phyloP scores from a whole-genome alignment of 2,797 vertebrate genomes.

The Prionace glauca region DNA sequence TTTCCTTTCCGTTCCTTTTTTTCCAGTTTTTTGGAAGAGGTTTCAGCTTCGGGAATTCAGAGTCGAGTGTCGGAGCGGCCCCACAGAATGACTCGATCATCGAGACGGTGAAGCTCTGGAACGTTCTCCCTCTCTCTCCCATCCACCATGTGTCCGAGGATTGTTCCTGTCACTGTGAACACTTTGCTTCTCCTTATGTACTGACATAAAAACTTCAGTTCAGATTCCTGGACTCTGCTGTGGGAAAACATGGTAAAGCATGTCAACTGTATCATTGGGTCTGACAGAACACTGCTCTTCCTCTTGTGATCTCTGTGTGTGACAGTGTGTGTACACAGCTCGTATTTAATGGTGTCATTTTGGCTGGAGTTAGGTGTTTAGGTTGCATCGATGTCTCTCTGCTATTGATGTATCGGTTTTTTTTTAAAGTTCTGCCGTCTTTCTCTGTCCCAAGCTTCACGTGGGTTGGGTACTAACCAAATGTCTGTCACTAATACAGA shows the following conservation, averaged over 20 bases:
- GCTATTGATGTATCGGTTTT: not conserved
- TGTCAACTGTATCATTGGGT: not conserved
- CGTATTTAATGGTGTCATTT: not conserved
- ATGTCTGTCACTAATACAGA: no score
- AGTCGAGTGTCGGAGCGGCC: constrained; percentile 49
- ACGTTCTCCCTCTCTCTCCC: constrained; percentile 43
- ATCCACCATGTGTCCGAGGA: constrained; percentile 50
- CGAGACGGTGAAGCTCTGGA: constrained; percentile 47
- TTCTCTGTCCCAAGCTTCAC: no score
- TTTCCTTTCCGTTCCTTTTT: not conserved
- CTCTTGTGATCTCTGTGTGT: not conserved
- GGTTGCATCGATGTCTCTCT: not conserved
- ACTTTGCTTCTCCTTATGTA: not conserved
- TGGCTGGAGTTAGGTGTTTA: not conserved
- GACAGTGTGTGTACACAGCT: not conserved
- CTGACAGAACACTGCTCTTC: not conserved
- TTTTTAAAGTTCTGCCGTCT: no score
- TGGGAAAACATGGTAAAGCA: not conserved
- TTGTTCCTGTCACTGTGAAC: constrained; percentile 52
- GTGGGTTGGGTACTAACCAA: no score
- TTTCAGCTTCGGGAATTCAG: constrained; percentile 53
- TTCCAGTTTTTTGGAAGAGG: constrained; percentile 65
- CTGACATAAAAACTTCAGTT: not conserved
- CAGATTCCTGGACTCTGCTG: not conserved
- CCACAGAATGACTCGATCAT: constrained; percentile 42